These are phyloP conservation scores for Macquaria ambigua DNA, from an alignment of 2,113 vertebrate genomes.

Conservation along the genomic window DNA sequence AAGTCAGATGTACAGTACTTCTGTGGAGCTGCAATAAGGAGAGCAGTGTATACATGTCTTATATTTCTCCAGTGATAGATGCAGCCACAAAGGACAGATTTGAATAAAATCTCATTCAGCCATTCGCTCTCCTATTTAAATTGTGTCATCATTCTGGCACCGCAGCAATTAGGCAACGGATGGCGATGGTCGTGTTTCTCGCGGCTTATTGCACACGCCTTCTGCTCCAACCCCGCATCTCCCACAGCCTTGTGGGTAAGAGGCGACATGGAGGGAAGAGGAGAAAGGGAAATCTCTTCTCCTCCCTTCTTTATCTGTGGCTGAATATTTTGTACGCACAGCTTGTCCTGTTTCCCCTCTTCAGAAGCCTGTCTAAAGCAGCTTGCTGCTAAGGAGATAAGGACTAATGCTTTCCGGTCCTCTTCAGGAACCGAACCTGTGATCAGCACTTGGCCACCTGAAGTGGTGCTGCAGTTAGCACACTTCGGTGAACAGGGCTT, in stretches of 20 bases:
- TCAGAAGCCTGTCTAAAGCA: slow-evolving; percentile 60
- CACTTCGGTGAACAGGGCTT: not conserved
- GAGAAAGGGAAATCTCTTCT: slow-evolving; percentile 36
- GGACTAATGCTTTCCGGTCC: slow-evolving; percentile 52
- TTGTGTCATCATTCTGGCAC: slow-evolving; percentile 34
- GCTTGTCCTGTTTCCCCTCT: slow-evolving; percentile 51
- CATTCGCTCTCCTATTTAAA: slow-evolving; percentile 52
- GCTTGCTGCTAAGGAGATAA: slow-evolving; percentile 72
- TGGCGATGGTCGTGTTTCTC: slow-evolving; percentile 45
- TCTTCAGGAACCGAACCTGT: slow-evolving; percentile 43
- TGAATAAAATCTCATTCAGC: slow-evolving; percentile 45
- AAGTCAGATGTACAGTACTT: slow-evolving; percentile 28
- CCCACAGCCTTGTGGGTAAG: slow-evolving; percentile 34
- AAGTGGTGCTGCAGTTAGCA: slow-evolving; percentile 30
- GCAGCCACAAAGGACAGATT: slow-evolving; percentile 32
- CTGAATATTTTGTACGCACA: slow-evolving; percentile 57
- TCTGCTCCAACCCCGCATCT: slow-evolving; percentile 32
- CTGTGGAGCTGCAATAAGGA: slow-evolving; percentile 1
- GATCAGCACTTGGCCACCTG: slow-evolving; percentile 62
- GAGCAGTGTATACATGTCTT: not conserved
- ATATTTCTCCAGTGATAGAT: slow-evolving; percentile 14
- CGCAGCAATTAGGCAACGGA: slow-evolving; percentile 56
- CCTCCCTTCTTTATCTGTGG: slow-evolving; percentile 56
- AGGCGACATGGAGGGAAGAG: slow-evolving; percentile 24
- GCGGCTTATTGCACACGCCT: slow-evolving; percentile 39